Evolutionary conservation across 1,140 invertebrate genomes (phyloP).

Genomic region (Manduca sexta): DNA sequence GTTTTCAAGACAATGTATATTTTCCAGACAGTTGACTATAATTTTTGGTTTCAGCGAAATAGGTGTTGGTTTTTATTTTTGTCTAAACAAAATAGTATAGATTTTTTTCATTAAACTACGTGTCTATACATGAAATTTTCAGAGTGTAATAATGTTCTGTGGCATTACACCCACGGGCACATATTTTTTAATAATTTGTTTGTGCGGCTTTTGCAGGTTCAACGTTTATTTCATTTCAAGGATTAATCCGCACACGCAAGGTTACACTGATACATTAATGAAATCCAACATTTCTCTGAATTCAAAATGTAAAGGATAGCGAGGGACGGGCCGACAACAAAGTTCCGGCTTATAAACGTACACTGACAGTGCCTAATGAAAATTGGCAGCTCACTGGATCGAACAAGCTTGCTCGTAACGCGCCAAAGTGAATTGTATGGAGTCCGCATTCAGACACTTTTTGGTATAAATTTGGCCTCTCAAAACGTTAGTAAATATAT

Average conservation of each 20-base stretch:
- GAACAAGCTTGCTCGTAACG: conserved; percentile 34
- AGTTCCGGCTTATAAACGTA: conserved; percentile 44
- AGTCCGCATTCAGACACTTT: not conserved
- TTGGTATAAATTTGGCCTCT: not conserved
- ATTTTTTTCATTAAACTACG: no score
- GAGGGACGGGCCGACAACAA: conserved; percentile 31
- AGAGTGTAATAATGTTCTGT: no score
- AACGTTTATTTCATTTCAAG: conserved; percentile 18
- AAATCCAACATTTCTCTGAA: conserved; percentile 47
- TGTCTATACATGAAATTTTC: no score
- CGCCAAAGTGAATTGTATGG: not conserved
- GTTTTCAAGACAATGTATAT: no score
- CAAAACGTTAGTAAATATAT: no score
- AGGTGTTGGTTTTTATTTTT: no score
- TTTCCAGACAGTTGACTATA: no score
- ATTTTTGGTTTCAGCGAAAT: no score
- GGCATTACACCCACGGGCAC: not conserved
- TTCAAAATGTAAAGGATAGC: conserved; percentile 49
- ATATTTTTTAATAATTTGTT: conserved; percentile 2
- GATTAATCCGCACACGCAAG: conserved; percentile 28
- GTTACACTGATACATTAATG: conserved; percentile 29
- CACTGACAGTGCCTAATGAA: conserved; percentile 57
- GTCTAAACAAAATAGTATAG: no score
- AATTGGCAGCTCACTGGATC: conserved; percentile 64
- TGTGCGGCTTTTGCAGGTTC: conserved; percentile 6